Conservation (phyloP, 2,888 invertebrate genomes). For the Euclidia mi region DNA sequence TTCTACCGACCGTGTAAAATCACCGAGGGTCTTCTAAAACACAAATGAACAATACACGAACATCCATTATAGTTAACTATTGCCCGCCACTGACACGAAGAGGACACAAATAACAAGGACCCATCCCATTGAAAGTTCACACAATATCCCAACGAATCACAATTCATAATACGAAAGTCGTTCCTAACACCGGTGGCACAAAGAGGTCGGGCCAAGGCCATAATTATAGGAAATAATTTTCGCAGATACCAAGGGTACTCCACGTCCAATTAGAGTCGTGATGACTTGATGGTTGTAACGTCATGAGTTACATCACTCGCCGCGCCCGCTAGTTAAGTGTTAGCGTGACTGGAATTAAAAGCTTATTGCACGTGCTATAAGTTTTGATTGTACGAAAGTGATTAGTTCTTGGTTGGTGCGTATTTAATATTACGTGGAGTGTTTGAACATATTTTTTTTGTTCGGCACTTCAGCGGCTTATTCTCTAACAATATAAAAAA, state of each 20-base stretch:
- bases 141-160: too few relatives aligned
- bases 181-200: not conserved
- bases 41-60: too few relatives aligned
- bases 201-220: not conserved
- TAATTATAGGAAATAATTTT: constrained; percentile 6
- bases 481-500: too few relatives aligned
- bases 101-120: not conserved
- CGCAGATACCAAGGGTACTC: not conserved
- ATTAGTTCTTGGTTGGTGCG: constrained; percentile 11
- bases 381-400: constrained; percentile 33
- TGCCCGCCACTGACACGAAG: too few relatives aligned
- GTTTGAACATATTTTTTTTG: too few relatives aligned
- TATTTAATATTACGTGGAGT: too few relatives aligned
- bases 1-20: too few relatives aligned
- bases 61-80: too few relatives aligned
- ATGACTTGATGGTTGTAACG: constrained; percentile 42
- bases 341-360: constrained; percentile 41
- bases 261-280: constrained; percentile 3
- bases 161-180: too few relatives aligned
- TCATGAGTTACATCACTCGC: constrained; percentile 33
- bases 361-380: constrained; percentile 27
- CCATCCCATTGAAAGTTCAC: not conserved
- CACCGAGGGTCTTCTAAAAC: too few relatives aligned
- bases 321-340: constrained; percentile 13
- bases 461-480: too few relatives aligned